Base-by-base conservation (phyloP, 2,888 invertebrate genomes). In the Cremastinae sp. region DNA sequence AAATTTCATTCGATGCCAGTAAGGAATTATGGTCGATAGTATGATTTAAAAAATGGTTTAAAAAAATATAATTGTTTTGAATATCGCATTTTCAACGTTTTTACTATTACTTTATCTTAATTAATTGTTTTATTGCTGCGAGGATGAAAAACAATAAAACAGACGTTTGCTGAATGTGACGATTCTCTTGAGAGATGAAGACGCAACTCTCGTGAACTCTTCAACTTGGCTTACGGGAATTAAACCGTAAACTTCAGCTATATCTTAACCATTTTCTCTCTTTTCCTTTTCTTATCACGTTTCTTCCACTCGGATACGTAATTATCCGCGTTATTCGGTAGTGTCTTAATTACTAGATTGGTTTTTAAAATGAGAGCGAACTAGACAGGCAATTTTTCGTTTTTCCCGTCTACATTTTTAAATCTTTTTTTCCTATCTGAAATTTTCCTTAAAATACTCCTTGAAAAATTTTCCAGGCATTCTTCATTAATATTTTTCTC, bases 161-260 rank as follows among this genome's bases (percentile, higher is more conserved):
- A 34, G 9, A 2, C 20, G 56, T 38, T 49, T 49, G 5, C 28
- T 28, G 28, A 28, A 5, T 2, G 28, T 28, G 28, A 28, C 28
- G 28, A 28, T 28, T 28, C 28, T 28, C 28, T 5, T 28, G 28
- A 3, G 28, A 3, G 22, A 58, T 38, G 68, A 47, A 49, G 68
- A 18, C 62, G 28, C 47, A 62, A 14, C 34, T 62, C 47, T 62
- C 49, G 47, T 36, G 51, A 64, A 38, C 28, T 34, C 64, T 71
- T 38, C 41, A 72, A 66, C 65, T 49, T 70, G 45, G 61, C 66
- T 74, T 65, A 61, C 64, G 70, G 65, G 66, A 78, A 78, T 78
- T 74, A 78, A 78, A 64, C 70, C 66, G 74, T 56, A 70, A n/a
- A 78, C 71, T 78, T 71, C 43, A 20, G 16, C 51, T 14, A 53